phyloP scores from a whole-genome alignment of 2,888 invertebrate species.

The Oscheius sp. region DNA sequence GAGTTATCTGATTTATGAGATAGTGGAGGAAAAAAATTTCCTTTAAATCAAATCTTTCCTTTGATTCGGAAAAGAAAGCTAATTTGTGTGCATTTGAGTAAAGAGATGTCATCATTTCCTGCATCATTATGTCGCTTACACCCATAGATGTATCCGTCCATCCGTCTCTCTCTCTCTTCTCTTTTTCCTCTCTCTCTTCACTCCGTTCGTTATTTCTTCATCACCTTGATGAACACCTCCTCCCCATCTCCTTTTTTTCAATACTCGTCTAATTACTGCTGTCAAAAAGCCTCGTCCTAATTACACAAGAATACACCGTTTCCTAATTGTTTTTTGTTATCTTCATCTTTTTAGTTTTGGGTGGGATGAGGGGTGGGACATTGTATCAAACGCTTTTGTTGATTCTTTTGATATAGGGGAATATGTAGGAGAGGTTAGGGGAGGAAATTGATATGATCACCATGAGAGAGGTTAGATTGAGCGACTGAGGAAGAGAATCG shows the following conservation, averaged over 20 bases:
- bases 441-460: no score
- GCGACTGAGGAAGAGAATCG: no score
- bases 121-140: background rate
- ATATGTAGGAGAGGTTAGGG: no score
- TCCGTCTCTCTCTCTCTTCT: constrained; percentile 1
- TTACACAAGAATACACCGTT: constrained; percentile 8
- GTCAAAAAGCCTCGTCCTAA: background rate
- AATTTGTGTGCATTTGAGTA: no score
- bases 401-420: no score
- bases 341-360: background rate
- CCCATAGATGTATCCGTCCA: background rate
- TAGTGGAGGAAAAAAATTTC: background rate
- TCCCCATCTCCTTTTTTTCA: no score
- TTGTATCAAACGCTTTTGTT: constrained; percentile 11
- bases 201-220: constrained; percentile 10
- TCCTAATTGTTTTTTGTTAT: constrained; percentile 5
- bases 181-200: constrained; percentile 24
- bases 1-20: no score
- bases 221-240: background rate
- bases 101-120: no score
- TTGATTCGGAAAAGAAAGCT: no score
- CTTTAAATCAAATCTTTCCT: background rate
- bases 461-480: no score
- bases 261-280: background rate
- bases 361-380: no score